Evolutionary conservation across 2,888 invertebrate genomes (phyloP).

Genomic region (Adelognathus sp.): DNA sequence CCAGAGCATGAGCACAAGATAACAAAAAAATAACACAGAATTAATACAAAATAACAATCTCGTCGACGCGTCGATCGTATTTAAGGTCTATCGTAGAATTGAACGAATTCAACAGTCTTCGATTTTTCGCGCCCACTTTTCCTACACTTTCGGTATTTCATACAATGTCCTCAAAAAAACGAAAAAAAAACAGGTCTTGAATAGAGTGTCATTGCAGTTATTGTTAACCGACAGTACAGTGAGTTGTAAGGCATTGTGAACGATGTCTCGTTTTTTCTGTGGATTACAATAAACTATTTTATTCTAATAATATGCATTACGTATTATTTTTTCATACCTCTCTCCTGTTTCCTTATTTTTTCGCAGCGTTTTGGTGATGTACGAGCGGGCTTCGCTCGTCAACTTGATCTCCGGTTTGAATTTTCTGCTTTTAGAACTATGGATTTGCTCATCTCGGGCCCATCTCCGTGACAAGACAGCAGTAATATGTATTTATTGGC

Average conservation of each 20-base stretch:
- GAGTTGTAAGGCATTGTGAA: slow-evolving; percentile 77
- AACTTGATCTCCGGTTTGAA: no score
- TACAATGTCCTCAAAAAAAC: slow-evolving; percentile 54
- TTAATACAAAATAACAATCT: slow-evolving; percentile 42
- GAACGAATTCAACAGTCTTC: slow-evolving; percentile 50
- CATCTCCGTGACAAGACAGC: no score
- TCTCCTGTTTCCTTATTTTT: no score
- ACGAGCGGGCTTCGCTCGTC: no score
- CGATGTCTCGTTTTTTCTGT: slow-evolving; percentile 80
- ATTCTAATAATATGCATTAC: slow-evolving; percentile 76
- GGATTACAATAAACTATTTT: slow-evolving; percentile 81
- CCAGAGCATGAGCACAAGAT: slow-evolving; percentile 45
- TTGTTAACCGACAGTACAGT: slow-evolving; percentile 78
- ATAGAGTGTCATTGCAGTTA: slow-evolving; percentile 74
- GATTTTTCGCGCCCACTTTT: slow-evolving; percentile 41
- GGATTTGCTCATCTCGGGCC: no score
- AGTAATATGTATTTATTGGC: no score
- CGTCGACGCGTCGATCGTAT: slow-evolving; percentile 64
- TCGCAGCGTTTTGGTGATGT: no score
- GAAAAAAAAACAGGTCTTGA: slow-evolving; percentile 65
- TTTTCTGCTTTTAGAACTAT: no score
- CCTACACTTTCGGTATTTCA: slow-evolving; percentile 53
- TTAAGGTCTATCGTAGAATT: slow-evolving; percentile 56
- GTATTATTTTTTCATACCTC: background rate
- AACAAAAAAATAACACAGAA: slow-evolving; percentile 47